A percentile compares a stretch with the other conserved stretches of the same genome.
Evolutionary conservation across 2,113 vertebrate genomes (phyloP).

Genomic region (Dolichallabes microphthalmus): DNA sequence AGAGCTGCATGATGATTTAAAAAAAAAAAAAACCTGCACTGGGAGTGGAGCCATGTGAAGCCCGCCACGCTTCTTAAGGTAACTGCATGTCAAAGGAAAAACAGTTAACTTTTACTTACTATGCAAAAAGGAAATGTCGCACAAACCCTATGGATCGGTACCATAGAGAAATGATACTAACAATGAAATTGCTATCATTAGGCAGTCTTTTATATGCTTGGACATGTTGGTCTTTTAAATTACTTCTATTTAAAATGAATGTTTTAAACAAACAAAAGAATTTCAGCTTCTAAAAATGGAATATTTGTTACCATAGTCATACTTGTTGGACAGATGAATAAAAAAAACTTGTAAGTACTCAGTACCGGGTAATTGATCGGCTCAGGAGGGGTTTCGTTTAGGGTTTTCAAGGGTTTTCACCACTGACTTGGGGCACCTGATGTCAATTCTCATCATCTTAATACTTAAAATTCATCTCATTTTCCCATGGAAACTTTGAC

Average conservation of each 20-base stretch:
- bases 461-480: slow-evolving; percentile 50
- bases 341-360: slow-evolving; percentile 33
- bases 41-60: slow-evolving; percentile 66
- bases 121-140: slow-evolving; percentile 95
- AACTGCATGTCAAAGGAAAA: slow-evolving; percentile 86
- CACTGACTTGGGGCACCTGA: slow-evolving; percentile 38
- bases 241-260: slow-evolving; percentile 51
- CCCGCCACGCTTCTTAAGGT: slow-evolving; percentile 74
- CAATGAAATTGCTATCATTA: slow-evolving; percentile 49
- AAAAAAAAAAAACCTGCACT: slow-evolving; percentile 69
- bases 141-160: slow-evolving; percentile 81
- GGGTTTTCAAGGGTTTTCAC: slow-evolving; percentile 45
- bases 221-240: slow-evolving; percentile 54
- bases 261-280: slow-evolving; percentile 48
- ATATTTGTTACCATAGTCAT: slow-evolving; percentile 45
- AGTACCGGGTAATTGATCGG: slow-evolving; percentile 13
- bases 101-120: slow-evolving; percentile 89
- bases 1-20: slow-evolving; percentile 81
- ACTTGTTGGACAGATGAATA: slow-evolving; percentile 31
- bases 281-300: slow-evolving; percentile 47
- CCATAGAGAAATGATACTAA: slow-evolving; percentile 51
- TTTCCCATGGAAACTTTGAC: slow-evolving; percentile 51
- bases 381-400: slow-evolving; percentile 23
- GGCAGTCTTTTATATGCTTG: slow-evolving; percentile 55
- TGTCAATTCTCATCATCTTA: slow-evolving; percentile 42